These are phyloP conservation scores for Melanotaenia pygmaea DNA, from an alignment of 2,797 vertebrate genomes.

Conservation along the genomic window DNA sequence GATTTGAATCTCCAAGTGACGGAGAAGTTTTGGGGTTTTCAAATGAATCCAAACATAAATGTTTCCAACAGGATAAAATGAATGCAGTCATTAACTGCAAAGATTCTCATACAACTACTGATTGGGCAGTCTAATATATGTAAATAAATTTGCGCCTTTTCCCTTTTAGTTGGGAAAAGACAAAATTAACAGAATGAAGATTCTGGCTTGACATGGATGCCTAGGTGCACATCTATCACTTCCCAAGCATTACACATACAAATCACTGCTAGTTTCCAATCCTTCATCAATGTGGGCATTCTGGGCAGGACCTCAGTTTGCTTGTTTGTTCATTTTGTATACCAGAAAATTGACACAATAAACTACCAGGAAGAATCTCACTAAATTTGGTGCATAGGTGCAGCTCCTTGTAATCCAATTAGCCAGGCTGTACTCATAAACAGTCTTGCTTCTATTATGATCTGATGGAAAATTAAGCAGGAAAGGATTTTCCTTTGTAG, in stretches of 20 bases:
- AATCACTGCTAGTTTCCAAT: not conserved
- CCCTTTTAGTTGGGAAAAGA: not conserved
- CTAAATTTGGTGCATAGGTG: not conserved
- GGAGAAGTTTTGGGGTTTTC: slow-evolving; percentile 4
- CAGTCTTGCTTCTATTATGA: too few species aligned
- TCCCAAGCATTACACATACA: too few species aligned
- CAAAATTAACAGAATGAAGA: not conserved
- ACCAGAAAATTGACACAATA: not conserved
- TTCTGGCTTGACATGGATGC: not conserved
- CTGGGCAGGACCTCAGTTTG: not conserved
- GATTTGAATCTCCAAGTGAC: not conserved
- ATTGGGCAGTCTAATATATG: slow-evolving; percentile 1
- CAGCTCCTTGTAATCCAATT: too few species aligned
- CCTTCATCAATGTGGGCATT: not conserved
- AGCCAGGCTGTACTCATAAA: too few species aligned
- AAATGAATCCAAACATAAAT: not conserved
- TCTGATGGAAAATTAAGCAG: too few species aligned
- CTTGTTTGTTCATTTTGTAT: not conserved
- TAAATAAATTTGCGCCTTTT: not conserved
- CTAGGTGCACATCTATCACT: too few species aligned
- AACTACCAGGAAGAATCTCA: not conserved
- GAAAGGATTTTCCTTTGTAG: not conserved
- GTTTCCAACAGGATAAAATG: slow-evolving; percentile 3
- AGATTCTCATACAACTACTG: slow-evolving; percentile 5
- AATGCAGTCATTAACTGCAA: not conserved